phyloP scores from a whole-genome alignment of 2,113 vertebrate genomes.

The Thomomys bottae region DNA sequence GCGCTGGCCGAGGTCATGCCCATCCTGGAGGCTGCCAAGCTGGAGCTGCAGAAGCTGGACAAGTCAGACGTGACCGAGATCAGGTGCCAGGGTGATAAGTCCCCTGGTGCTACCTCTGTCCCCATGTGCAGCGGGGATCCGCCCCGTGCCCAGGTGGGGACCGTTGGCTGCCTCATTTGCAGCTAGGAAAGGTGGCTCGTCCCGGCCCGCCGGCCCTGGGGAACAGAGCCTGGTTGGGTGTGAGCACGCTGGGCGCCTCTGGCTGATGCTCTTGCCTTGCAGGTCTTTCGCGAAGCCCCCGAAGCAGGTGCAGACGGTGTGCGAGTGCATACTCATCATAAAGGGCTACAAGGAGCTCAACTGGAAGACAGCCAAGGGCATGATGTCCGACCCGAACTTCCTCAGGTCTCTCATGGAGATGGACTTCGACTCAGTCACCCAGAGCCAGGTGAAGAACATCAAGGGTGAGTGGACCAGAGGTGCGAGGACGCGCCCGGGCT shows the following conservation, averaged over 20 bases:
- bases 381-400: conserved; percentile 98
- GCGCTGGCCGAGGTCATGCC: conserved; percentile 94
- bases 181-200: too few species aligned
- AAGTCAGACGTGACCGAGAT: conserved; percentile 98
- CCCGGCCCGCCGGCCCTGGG: neutral
- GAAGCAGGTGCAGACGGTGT: conserved; percentile 94
- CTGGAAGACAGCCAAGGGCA: conserved; percentile 95
- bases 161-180: rapidly evolving
- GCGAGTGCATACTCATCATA: conserved; percentile 96
- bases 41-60: conserved; percentile 94
- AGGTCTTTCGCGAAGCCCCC: conserved; percentile 98
- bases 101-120: rapidly evolving
- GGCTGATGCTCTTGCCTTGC: rapidly evolving
- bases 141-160: rapidly evolving
- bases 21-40: conserved; percentile 92
- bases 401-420: conserved; percentile 93
- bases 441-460: conserved; percentile 90
- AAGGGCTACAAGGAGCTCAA: conserved; percentile 94
- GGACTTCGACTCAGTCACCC: conserved; percentile 91
- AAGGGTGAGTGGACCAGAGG: conserved; percentile 83
- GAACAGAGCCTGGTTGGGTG: neutral
- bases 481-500: neutral
- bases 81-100: conserved; percentile 82
- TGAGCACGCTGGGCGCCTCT: neutral
- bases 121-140: neutral